Evolutionary conservation across 1,140 invertebrate species (phyloP), one percentile per base, ranked within the genome.

Genomic region (Trachymyrmex cornetzi): DNA sequence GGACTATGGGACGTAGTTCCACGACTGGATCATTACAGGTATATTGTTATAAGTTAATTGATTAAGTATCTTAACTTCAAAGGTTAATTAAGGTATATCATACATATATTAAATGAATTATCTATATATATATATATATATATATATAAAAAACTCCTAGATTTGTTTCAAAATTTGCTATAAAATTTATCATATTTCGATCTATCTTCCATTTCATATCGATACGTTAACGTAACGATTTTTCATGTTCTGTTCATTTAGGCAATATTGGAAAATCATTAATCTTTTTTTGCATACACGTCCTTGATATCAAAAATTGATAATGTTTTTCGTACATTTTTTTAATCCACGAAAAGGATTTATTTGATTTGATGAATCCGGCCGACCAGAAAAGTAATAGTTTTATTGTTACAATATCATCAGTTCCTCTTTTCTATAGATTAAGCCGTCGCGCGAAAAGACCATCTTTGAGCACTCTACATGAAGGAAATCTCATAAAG

Each of bases 21-120:
- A 1, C 96, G 98, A 71, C 95, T 98, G 94, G 98, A 99, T 93
- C 98, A 99, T 94, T 99, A 99, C 94, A 97, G 98, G 94, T 98
- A 98, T 64, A 22, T 16, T 30, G 30, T 34, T 63, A 64, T 19
- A 27, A 44, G 48, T 34, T 63, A 44, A 80, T 80, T 72, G 22
- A 11, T 44, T 44, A 12, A 14, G 24, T 75, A 59, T 6, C 61
- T 22, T n/a, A 9, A 44, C 38, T 44, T 44, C 38, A 11, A 44
- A 44, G 9, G 11, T 44, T 44, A 44, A 44, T 44, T 44, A 44
- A 44, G 11, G 1, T 30, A n/a, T 44, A 75, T 59, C 5, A 59
- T 50, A 50, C 48, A 50, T 3, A 16, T 14, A 34, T 48, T 22
- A 27, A 44, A 50, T 67, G 22, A 67, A 69, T 22, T 44, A 14